Evolutionary conservation across 1,140 invertebrate species (phyloP).

Genomic region (Battus philenor): DNA sequence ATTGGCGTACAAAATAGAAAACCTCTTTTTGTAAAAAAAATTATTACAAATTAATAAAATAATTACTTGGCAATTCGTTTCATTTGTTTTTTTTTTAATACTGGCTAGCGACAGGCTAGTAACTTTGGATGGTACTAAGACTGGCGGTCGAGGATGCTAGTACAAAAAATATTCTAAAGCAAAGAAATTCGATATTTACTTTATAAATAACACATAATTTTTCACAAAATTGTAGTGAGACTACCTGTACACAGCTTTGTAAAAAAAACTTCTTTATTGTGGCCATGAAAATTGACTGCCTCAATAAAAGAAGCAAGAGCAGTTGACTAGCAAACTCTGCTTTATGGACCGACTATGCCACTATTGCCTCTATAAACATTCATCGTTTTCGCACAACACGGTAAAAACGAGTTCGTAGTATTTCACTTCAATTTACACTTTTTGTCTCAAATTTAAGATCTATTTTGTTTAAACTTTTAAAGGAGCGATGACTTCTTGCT

Average conservation of each 20-base stretch:
- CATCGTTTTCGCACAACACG: conserved; percentile 13
- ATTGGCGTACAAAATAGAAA: too few species aligned
- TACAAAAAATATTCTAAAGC: neutral
- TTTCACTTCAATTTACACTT: too few species aligned
- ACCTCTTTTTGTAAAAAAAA: too few species aligned
- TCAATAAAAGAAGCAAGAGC: conserved; percentile 14
- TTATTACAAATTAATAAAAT: too few species aligned
- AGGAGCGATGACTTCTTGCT: too few species aligned
- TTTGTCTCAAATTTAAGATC: too few species aligned
- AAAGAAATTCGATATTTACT: neutral
- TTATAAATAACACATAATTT: too few species aligned
- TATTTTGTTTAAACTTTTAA: too few species aligned
- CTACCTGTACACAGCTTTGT: conserved; percentile 5
- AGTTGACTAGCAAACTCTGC: conserved; percentile 15
- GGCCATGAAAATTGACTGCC: conserved; percentile 14
- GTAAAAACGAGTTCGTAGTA: too few species aligned
- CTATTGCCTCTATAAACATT: conserved; percentile 16
- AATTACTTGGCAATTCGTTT: too few species aligned
- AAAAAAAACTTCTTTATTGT: conserved; percentile 10
- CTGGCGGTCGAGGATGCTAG: neutral
- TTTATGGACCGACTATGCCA: conserved; percentile 9
- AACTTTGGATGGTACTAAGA: neutral
- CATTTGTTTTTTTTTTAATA: neutral
- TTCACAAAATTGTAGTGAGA: neutral
- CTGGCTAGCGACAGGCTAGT: neutral